A percentile compares a stretch with the other conserved stretches of the same genome.
Conservation (phyloP, 2,888 invertebrate species). For the Andrena trimmerana region DNA sequence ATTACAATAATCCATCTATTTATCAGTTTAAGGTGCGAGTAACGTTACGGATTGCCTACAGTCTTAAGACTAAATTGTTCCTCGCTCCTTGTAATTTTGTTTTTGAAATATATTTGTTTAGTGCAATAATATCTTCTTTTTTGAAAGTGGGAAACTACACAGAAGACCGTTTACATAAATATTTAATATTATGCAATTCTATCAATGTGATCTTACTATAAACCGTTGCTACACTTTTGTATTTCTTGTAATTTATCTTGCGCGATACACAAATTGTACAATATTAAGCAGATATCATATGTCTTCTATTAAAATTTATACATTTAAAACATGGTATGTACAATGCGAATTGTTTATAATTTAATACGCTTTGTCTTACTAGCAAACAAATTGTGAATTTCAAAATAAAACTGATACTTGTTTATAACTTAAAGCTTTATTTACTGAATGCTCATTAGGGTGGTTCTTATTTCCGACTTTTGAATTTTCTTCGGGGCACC, state of each 20-base stretch:
- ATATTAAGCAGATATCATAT: background rate
- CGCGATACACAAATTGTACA: constrained; percentile 13
- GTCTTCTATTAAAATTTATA: constrained; percentile 12
- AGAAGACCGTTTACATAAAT: constrained; percentile 5
- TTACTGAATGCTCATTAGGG: no score
- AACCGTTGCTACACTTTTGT: constrained; percentile 12
- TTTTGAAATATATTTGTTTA: constrained; percentile 3
- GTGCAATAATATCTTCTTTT: constrained; percentile 19
- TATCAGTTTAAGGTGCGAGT: constrained; percentile 28
- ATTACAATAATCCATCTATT: constrained; percentile 22
- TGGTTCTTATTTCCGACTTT: no score
- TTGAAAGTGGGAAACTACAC: background rate
- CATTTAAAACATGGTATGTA: constrained; percentile 14
- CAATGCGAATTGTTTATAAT: constrained; percentile 18
- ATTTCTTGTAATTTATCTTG: constrained; percentile 11
- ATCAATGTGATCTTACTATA: constrained; percentile 8
- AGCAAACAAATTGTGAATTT: no score
- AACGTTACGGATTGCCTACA: constrained; percentile 12
- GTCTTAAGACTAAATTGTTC: background rate
- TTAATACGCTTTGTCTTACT: background rate
- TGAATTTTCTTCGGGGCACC: no score
- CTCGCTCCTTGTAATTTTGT: constrained; percentile 1
- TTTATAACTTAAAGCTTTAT: no score
- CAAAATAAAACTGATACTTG: no score
- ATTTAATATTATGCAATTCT: constrained; percentile 21